A percentile compares a stretch with the other conserved stretches of the same genome.
Conservation (phyloP, 2,113 vertebrate species). For the Tupaia tana region DNA sequence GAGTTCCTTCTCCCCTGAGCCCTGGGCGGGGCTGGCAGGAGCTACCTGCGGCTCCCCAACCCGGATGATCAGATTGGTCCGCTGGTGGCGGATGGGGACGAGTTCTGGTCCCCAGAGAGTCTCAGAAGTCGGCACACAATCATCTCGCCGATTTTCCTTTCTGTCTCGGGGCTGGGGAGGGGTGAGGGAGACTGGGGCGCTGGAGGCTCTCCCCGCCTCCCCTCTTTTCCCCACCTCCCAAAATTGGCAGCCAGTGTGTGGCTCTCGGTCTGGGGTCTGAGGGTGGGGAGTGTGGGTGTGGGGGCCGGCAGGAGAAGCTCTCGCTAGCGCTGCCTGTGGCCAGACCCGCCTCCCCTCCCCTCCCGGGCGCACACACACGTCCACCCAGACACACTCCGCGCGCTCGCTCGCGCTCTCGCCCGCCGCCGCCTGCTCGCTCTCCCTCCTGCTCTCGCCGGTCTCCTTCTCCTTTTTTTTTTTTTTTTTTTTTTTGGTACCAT, state of each 20-base stretch:
- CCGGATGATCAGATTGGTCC: constrained; percentile 26
- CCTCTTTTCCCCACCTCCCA: constrained; percentile 49
- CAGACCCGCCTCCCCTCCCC: constrained; percentile 92
- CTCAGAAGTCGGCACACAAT: constrained; percentile 65
- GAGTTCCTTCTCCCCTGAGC: not conserved
- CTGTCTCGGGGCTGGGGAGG: not conserved
- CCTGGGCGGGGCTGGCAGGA: not conserved
- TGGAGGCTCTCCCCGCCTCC: not conserved
- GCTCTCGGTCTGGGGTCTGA: constrained; percentile 73
- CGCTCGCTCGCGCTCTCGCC: constrained; percentile 87
- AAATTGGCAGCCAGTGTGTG: constrained; percentile 69
- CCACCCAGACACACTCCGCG: constrained; percentile 91
- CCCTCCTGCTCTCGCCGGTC: constrained; percentile 71
- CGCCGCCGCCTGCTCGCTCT: constrained; percentile 69
- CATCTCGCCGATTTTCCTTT: not conserved
- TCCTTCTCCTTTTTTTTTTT: constrained; percentile 74
- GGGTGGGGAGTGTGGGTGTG: constrained; percentile 74
- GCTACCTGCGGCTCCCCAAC: constrained; percentile 40
- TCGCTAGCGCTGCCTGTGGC: constrained; percentile 96
- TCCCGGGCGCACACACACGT: constrained; percentile 89
- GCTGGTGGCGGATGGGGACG: constrained; percentile 34
- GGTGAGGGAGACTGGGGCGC: not conserved
- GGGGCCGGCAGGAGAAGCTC: constrained; percentile 83
- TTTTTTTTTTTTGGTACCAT: constrained; percentile 87
- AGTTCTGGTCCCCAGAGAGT: constrained; percentile 51